Evolutionary conservation across 2,888 invertebrate genomes (phyloP).

Genomic region (Caenorhabditis sp.): DNA sequence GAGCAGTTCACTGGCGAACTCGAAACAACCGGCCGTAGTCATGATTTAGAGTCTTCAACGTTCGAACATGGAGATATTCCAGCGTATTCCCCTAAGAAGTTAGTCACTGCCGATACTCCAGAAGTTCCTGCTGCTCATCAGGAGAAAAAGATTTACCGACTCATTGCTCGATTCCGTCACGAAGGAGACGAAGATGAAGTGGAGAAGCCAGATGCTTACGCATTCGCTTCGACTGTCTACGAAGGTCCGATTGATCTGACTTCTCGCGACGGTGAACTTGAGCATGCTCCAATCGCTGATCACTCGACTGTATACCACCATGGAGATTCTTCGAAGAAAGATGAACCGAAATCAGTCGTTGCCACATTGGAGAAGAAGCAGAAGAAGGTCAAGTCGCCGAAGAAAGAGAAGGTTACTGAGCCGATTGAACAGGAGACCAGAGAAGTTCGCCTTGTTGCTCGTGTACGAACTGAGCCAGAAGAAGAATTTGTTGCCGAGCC

Average conservation of each 20-base stretch:
- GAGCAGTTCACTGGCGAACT: conserved; percentile 40
- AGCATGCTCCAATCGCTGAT: conserved; percentile 33
- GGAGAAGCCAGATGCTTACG: conserved; percentile 42
- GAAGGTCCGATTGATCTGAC: conserved; percentile 35
- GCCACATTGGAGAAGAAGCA: background rate
- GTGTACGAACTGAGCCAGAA: too few relatives aligned
- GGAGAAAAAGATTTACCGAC: conserved; percentile 4
- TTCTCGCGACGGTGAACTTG: conserved; percentile 32
- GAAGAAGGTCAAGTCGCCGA: conserved; percentile 37
- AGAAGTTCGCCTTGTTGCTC: too few relatives aligned
- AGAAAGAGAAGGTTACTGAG: conserved; percentile 17
- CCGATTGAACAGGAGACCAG: conserved; percentile 28
- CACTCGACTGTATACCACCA: conserved; percentile 58
- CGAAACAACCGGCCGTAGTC: conserved; percentile 23
- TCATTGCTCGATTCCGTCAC: conserved; percentile 33
- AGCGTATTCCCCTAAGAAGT: conserved; percentile 35
- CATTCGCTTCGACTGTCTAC: conserved; percentile 32
- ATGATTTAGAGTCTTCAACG: conserved; percentile 46
- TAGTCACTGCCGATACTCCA: background rate
- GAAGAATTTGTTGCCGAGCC: too few relatives aligned
- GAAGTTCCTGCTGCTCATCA: background rate
- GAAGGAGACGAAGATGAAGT: conserved; percentile 52
- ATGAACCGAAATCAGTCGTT: background rate
- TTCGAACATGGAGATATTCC: conserved; percentile 37
- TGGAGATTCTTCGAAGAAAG: conserved; percentile 29